Conservation (phyloP, 2,113 vertebrate species). For the Macroglossus sobrinus region DNA sequence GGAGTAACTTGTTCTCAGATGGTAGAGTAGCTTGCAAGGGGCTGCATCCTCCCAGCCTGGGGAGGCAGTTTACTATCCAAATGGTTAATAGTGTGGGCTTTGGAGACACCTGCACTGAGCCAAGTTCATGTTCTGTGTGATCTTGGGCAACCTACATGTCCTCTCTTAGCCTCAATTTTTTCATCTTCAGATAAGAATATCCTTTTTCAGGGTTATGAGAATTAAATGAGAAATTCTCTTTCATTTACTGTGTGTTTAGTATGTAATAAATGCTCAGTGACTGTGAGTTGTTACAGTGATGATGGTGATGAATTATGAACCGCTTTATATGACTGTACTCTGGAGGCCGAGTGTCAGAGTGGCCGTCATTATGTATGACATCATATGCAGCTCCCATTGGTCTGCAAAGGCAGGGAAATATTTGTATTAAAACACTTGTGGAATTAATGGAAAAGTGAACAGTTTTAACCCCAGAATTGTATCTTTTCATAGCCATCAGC, state of each 20-base stretch:
- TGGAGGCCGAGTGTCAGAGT: neutral
- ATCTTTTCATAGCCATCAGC: constrained; percentile 88
- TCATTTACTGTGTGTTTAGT: neutral
- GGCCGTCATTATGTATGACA: neutral
- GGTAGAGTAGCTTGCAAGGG: neutral
- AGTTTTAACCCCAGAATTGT: constrained; percentile 3
- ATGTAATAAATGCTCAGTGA: neutral
- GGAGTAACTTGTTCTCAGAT: neutral
- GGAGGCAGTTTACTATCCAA: neutral
- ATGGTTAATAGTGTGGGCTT: neutral
- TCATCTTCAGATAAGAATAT: neutral
- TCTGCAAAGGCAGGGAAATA: neutral
- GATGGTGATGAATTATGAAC: neutral
- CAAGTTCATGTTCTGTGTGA: neutral
- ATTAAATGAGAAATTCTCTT: constrained; percentile 3
- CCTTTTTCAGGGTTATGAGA: neutral
- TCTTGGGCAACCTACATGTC: neutral
- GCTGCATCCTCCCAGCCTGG: neutral
- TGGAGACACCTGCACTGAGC: neutral
- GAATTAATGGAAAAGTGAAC: neutral
- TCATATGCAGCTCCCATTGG: neutral
- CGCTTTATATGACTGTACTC: neutral
- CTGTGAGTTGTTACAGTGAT: neutral
- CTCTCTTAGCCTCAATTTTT: neutral
- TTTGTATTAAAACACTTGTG: neutral